Evolutionary conservation across 1,140 invertebrate genomes (phyloP).

Genomic region (Cotesia chilonis): DNA sequence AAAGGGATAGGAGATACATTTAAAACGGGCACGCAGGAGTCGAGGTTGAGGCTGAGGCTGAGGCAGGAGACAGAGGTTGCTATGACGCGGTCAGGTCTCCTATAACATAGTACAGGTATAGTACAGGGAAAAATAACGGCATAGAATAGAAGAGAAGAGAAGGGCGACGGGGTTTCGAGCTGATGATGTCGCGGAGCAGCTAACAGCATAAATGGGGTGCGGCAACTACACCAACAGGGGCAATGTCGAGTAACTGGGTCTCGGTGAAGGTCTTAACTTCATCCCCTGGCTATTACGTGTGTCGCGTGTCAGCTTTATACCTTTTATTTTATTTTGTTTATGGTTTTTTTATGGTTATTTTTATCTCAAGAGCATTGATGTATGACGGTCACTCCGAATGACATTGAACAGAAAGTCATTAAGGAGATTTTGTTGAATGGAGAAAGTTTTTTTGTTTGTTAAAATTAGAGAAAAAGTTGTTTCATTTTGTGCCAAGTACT

Average conservation of each 20-base stretch:
- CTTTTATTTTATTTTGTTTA: too few relatives aligned
- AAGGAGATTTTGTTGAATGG: too few relatives aligned
- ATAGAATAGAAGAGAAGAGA: not conserved
- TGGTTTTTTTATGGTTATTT: too few relatives aligned
- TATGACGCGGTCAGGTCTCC: too few relatives aligned
- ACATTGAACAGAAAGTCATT: too few relatives aligned
- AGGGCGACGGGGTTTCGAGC: conserved; percentile 11
- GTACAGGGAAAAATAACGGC: conserved; percentile 1
- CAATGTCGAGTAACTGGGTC: conserved; percentile 67
- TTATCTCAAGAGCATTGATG: too few relatives aligned
- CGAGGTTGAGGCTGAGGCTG: conserved; percentile 34
- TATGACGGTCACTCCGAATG: too few relatives aligned
- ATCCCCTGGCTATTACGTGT: conserved; percentile 35
- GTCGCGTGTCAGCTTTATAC: conserved; percentile 23
- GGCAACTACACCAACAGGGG: conserved; percentile 56
- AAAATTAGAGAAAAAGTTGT: too few relatives aligned
- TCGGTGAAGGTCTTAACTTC: conserved; percentile 62
- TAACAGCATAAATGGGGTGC: conserved; percentile 35
- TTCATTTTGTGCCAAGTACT: too few relatives aligned
- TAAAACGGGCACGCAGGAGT: not conserved
- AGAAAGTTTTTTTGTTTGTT: too few relatives aligned
- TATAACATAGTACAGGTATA: too few relatives aligned
- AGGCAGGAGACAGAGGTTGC: conserved; percentile 10
- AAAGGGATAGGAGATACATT: not conserved
- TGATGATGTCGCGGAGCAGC: conserved; percentile 31